These are phyloP conservation scores for Gobionotothen gibberifrons DNA, from an alignment of 2,797 vertebrate genomes.

Conservation along the genomic window DNA sequence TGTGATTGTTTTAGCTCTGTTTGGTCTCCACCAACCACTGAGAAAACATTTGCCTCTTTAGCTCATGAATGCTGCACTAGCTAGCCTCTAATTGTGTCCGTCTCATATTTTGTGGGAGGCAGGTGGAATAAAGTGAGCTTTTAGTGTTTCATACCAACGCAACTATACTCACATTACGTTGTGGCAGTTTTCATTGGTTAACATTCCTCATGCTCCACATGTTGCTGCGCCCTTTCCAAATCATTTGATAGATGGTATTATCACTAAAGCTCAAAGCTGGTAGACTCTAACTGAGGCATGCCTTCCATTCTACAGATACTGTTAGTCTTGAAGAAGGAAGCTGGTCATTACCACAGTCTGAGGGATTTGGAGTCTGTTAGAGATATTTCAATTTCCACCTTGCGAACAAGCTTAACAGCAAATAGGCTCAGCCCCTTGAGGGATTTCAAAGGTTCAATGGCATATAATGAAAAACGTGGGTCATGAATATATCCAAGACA, in stretches of 20 bases:
- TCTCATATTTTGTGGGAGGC: no score
- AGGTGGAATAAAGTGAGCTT: no score
- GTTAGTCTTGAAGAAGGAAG: not conserved
- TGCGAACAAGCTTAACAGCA: constrained; percentile 23
- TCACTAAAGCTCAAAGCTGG: constrained; percentile 23
- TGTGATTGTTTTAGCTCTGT: not conserved
- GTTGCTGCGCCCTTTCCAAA: constrained; percentile 13
- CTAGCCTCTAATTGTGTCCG: no score
- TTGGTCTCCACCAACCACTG: not conserved
- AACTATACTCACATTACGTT: not conserved
- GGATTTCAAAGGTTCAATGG: constrained; percentile 15
- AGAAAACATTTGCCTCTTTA: not conserved
- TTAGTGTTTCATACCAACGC: not conserved
- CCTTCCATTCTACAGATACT: not conserved
- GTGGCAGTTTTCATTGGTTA: constrained; percentile 9
- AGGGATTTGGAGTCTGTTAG: constrained; percentile 31
- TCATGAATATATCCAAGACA: no score
- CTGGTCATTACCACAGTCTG: constrained; percentile 8
- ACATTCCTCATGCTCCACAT: constrained; percentile 17
- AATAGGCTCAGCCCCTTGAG: constrained; percentile 28
- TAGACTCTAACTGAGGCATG: constrained; percentile 20
- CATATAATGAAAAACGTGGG: no score
- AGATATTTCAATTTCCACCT: constrained; percentile 27
- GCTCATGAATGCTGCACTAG: not conserved
- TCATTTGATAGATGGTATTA: constrained; percentile 35